These are phyloP conservation scores for Melipona quadrifasciata DNA, from an alignment of 1,140 invertebrate species.

Conservation along the genomic window DNA sequence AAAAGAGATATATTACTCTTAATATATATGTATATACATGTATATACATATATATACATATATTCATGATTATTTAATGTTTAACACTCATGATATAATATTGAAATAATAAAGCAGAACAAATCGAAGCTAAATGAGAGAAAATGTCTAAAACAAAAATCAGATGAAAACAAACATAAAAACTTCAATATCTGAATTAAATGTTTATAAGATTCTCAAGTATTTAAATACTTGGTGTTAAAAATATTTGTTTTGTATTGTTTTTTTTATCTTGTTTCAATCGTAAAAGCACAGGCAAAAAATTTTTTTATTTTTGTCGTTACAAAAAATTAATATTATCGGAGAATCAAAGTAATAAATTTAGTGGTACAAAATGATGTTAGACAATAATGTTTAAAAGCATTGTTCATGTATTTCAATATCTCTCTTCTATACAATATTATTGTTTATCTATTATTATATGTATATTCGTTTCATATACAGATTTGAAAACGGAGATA, in stretches of 20 bases:
- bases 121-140: constrained; percentile 56
- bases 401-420: constrained; percentile 82
- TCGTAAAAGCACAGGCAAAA: constrained; percentile 22
- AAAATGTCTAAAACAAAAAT: constrained; percentile 52
- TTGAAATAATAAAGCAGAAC: constrained; percentile 52
- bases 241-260: constrained; percentile 4
- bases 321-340: constrained; percentile 56
- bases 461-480: constrained; percentile 78
- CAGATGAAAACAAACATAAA: constrained; percentile 46
- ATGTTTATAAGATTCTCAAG: constrained; percentile 21
- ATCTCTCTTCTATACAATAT: constrained; percentile 82
- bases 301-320: not conserved
- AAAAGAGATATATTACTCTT: constrained; percentile 72
- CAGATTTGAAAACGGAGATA: constrained; percentile 71
- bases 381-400: constrained; percentile 82
- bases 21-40: constrained; percentile 30
- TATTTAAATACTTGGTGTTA: constrained; percentile 21
- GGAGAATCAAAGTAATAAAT: constrained; percentile 69
- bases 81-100: constrained; percentile 23
- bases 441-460: constrained; percentile 78
- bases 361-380: constrained; percentile 81
- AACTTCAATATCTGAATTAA: constrained; percentile 23
- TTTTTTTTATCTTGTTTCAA: not conserved
- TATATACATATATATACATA: constrained; percentile 1
- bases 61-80: constrained; percentile 18